phyloP scores from a whole-genome alignment of 1,140 invertebrate genomes.

The Eriosoma lanigerum region DNA sequence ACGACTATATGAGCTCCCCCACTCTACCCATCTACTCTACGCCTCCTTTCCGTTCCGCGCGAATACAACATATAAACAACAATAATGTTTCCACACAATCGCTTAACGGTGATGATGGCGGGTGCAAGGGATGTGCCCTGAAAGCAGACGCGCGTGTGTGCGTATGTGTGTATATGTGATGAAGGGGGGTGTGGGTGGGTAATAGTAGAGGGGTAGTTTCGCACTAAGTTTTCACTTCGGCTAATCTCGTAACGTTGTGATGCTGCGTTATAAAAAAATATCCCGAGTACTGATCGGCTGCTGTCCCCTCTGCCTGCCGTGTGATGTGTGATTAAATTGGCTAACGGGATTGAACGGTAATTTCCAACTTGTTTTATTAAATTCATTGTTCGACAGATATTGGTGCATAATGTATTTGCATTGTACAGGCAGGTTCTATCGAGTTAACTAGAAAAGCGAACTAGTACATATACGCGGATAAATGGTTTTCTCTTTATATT shows the following conservation, averaged over 20 bases:
- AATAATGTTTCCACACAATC: slow-evolving; percentile 42
- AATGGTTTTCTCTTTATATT: no score
- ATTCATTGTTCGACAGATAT: slow-evolving; percentile 13
- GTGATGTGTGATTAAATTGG: background rate
- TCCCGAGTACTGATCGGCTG: background rate
- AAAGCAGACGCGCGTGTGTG: background rate
- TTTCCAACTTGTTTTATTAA: slow-evolving; percentile 21
- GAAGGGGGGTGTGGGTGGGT: background rate
- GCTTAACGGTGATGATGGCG: slow-evolving; percentile 4
- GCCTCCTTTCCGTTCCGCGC: background rate
- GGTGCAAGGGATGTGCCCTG: background rate
- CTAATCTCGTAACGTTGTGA: slow-evolving; percentile 35
- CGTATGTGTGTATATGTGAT: no score
- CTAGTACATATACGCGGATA: no score
- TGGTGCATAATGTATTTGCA: slow-evolving; percentile 16
- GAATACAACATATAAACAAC: slow-evolving; percentile 45
- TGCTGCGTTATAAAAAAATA: slow-evolving; percentile 28
- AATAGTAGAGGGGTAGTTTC: background rate
- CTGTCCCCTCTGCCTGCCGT: background rate
- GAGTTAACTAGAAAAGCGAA: no score
- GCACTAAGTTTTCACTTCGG: background rate
- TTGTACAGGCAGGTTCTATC: no score
- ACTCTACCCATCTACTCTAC: background rate
- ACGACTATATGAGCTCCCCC: slow-evolving; percentile 23
- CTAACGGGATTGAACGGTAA: background rate